phyloP scores from a whole-genome alignment of 2,888 invertebrate species.

The Orthosia incerta region DNA sequence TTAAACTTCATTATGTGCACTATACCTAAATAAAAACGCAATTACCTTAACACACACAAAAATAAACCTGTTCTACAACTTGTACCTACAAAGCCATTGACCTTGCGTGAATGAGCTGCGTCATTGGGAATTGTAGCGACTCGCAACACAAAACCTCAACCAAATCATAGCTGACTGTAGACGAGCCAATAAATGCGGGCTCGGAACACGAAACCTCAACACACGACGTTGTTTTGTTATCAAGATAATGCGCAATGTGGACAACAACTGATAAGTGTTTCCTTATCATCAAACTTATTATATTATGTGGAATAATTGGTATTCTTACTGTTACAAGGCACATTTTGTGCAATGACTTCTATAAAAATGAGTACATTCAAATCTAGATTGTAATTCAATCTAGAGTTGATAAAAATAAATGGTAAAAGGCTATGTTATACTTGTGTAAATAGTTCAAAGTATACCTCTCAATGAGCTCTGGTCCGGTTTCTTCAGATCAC shows the following conservation, averaged over 20 bases:
- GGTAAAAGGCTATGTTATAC: background rate
- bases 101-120: constrained; percentile 62
- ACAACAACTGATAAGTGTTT: constrained; percentile 44
- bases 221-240: constrained; percentile 54
- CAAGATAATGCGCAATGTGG: constrained; percentile 60
- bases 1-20: constrained; percentile 11
- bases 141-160: constrained; percentile 84
- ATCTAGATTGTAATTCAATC: background rate
- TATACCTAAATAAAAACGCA: background rate
- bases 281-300: constrained; percentile 51
- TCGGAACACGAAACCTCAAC: constrained; percentile 72
- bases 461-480: constrained; percentile 95
- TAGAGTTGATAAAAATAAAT: background rate
- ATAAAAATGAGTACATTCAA: background rate
- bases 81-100: constrained; percentile 56
- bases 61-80: constrained; percentile 49
- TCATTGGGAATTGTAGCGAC: constrained; percentile 74
- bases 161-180: constrained; percentile 29
- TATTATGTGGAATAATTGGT: constrained; percentile 33
- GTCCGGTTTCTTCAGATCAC: constrained; percentile 97
- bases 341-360: background rate
- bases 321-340: constrained; percentile 14
- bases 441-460: background rate
- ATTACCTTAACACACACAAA: constrained; percentile 11
- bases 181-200: constrained; percentile 32